These are phyloP conservation scores for Eristalinus aeneus DNA, from an alignment of 2,888 invertebrate genomes.

Conservation along the genomic window DNA sequence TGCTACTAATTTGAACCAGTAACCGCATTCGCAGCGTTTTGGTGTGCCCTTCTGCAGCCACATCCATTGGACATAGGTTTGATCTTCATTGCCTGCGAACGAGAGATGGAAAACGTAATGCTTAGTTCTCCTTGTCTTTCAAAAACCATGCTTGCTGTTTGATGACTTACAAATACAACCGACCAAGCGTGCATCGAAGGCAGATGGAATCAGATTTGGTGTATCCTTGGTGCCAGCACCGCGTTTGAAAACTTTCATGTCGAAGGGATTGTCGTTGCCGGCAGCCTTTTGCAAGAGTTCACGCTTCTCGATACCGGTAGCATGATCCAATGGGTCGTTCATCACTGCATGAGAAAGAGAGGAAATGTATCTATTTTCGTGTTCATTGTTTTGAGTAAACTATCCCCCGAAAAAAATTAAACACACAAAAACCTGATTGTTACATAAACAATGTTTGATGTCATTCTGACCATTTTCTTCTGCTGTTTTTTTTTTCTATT, in stretches of 20 bases:
- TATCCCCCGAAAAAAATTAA: background rate
- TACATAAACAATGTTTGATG: slow-evolving; percentile 61
- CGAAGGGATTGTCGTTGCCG: slow-evolving; percentile 94
- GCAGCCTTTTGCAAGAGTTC: slow-evolving; percentile 92
- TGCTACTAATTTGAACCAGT: slow-evolving; percentile 96
- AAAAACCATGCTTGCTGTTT: background rate
- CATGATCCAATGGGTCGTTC: slow-evolving; percentile 95
- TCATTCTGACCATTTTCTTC: background rate
- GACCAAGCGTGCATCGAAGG: slow-evolving; percentile 93
- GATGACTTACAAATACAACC: slow-evolving; percentile 92
- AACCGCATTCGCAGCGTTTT: slow-evolving; percentile 96
- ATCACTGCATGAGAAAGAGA: slow-evolving; percentile 82
- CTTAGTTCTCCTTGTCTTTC: background rate
- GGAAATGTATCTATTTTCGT: slow-evolving; percentile 35
- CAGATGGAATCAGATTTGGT: slow-evolving; percentile 95
- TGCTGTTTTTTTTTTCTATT: background rate
- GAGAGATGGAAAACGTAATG: background rate
- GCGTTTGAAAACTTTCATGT: slow-evolving; percentile 91
- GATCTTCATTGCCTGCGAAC: slow-evolving; percentile 90
- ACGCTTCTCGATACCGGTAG: slow-evolving; percentile 95
- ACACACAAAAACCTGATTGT: slow-evolving; percentile 14
- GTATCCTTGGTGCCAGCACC: slow-evolving; percentile 90
- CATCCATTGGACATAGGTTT: slow-evolving; percentile 95
- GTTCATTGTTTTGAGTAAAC: slow-evolving; percentile 22
- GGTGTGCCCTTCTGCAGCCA: slow-evolving; percentile 95